phyloP scores from a whole-genome alignment of 2,888 invertebrate genomes.

The Carterocephalus palaemon region DNA sequence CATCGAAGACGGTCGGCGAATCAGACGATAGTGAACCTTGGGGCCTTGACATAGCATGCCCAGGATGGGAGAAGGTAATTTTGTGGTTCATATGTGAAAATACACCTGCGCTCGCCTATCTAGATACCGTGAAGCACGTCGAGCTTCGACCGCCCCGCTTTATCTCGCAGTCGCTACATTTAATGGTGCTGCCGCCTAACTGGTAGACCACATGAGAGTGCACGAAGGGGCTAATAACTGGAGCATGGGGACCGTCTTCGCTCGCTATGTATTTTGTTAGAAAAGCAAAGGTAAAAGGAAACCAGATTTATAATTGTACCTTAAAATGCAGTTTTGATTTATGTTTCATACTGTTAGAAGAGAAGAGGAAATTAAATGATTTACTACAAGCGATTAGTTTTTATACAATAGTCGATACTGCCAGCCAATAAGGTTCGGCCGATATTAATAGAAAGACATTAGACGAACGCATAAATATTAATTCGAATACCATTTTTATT shows the following conservation, averaged over 20 bases:
- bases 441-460: too few relatives aligned
- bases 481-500: conserved; percentile 18
- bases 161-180: conserved; percentile 49
- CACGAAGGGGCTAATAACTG: conserved; percentile 51
- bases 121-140: conserved; percentile 71
- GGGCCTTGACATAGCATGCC: conserved; percentile 3
- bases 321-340: too few relatives aligned
- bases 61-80: conserved; percentile 5
- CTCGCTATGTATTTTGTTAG: background rate
- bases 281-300: background rate
- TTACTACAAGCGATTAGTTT: too few relatives aligned
- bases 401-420: too few relatives aligned
- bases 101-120: conserved; percentile 58
- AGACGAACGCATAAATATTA: conserved; percentile 6
- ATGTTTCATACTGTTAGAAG: too few relatives aligned
- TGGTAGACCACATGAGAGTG: conserved; percentile 59
- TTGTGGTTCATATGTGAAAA: conserved; percentile 51
- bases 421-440: too few relatives aligned
- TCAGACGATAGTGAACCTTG: conserved; percentile 7
- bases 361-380: too few relatives aligned
- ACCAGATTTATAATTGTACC: too few relatives aligned
- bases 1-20: background rate
- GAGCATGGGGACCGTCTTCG: conserved; percentile 33
- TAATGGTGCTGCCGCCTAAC: conserved; percentile 60
- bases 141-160: conserved; percentile 49